A percentile compares a stretch with the other conserved stretches of the same genome.
phyloP scores from a whole-genome alignment of 2,888 invertebrate genomes.

The Clitarchus hookeri region DNA sequence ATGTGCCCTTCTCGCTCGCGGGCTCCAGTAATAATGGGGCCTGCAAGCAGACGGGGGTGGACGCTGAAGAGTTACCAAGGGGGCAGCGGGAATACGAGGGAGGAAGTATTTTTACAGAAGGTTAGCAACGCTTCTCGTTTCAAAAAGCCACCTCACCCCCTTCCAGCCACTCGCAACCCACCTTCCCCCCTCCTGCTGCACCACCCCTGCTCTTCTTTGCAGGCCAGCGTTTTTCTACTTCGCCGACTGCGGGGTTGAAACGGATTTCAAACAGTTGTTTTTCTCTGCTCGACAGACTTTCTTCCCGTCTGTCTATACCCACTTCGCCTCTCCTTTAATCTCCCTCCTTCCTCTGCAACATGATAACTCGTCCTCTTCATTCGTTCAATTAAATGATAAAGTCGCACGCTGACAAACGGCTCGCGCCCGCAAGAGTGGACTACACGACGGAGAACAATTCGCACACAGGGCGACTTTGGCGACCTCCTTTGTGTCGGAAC shows the following conservation, averaged over 20 bases:
- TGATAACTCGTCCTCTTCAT: conserved; percentile 14
- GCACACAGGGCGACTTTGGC: not conserved
- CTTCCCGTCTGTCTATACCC: not conserved
- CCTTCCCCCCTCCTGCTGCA: not conserved
- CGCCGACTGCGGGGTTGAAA: not conserved
- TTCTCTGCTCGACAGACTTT: conserved; percentile 14
- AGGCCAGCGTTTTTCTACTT: conserved; percentile 8
- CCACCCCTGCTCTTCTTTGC: not conserved
- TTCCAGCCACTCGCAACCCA: no score
- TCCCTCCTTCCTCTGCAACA: conserved; percentile 4
- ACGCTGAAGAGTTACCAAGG: not conserved
- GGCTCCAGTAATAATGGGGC: not conserved
- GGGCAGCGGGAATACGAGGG: not conserved
- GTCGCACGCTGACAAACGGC: conserved; percentile 3
- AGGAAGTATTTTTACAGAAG: conserved; percentile 14
- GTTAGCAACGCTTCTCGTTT: conserved; percentile 14
- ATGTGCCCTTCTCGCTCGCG: not conserved
- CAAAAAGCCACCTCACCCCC: not conserved
- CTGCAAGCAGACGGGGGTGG: not conserved
- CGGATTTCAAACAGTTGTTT: conserved; percentile 14
- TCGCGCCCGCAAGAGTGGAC: not conserved
- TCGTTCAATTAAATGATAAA: conserved; percentile 14
- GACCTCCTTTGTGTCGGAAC: not conserved
- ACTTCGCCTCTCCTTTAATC: conserved; percentile 14
- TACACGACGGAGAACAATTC: not conserved